Percentiles rank a stretch among this genome's conserved stretches.
Evolutionary conservation across 2,113 vertebrate genomes (phyloP).

Genomic region (Ia io): DNA sequence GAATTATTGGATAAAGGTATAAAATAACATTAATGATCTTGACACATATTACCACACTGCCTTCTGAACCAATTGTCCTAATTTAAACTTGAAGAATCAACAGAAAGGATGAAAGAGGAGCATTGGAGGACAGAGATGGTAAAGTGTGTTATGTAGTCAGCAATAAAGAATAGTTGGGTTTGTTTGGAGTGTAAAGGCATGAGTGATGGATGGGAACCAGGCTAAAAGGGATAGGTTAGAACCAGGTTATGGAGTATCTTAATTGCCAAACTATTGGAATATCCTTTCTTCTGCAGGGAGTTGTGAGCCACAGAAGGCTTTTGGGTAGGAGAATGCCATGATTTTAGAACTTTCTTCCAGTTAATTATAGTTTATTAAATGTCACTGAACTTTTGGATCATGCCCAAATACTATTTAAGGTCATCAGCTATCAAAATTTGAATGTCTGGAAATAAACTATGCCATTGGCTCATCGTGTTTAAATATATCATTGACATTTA

Average conservation of each 20-base stretch:
- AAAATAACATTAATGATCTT: not conserved
- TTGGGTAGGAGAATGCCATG: not conserved
- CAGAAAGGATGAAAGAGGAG: not conserved
- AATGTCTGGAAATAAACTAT: constrained; percentile 71
- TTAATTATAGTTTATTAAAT: constrained; percentile 72
- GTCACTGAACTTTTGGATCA: constrained; percentile 64
- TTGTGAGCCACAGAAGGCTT: not conserved
- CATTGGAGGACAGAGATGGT: not conserved
- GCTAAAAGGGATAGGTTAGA: not conserved
- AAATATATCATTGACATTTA: constrained; percentile 75
- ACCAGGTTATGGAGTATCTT: not conserved
- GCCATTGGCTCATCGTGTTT: constrained; percentile 56
- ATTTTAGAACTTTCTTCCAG: constrained; percentile 63
- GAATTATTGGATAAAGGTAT: not conserved
- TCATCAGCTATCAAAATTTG: constrained; percentile 69
- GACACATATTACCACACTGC: not conserved
- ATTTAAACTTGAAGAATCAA: not conserved
- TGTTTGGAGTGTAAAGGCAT: not conserved
- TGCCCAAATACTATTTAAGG: constrained; percentile 68
- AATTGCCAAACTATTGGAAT: not conserved
- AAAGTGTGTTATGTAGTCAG: not conserved
- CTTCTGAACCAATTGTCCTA: not conserved
- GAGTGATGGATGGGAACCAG: not conserved
- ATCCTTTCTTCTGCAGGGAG: not conserved
- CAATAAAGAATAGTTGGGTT: not conserved